Base-by-base conservation (phyloP, 2,888 invertebrate genomes). In the Muschampia plurimacula region DNA sequence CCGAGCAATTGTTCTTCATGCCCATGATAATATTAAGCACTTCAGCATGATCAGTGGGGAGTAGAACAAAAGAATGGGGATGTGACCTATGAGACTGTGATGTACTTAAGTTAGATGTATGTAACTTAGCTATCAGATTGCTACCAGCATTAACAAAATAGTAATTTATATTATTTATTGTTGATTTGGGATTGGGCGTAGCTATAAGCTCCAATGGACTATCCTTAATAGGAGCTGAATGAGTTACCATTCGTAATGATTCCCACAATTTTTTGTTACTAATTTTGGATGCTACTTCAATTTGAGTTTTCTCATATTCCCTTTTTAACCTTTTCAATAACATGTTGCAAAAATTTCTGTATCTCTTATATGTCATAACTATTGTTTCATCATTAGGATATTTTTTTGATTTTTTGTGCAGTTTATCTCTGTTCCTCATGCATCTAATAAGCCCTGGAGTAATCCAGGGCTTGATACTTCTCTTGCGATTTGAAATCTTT, bases 191-290 rank as follows among this genome's bases (percentile, higher is more conserved):
- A 22, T 44, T n/a, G 1, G 7, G 62, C 12, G 49, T 22, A 41
- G 49, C 9, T 1, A 69, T 59, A 6, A 73, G 60, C 13, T 57
- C 69, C 13, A 36, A 36, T 13, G 73, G 57, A 0, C 13, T n/a
- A 2, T n/a, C 6, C 44, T 57, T 71, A 0, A 4, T 1, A 70
- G 67, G 74, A 2, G 63, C 39, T 13, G 67, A 49, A 8, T 74
- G 15, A 7, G 76, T 69, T 2, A 75, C 75, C n/a, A 22, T 13
- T 65, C 69, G 75, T 9, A 77, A 67, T 8, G 73, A 59, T 10
- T 74, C 62, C 77, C 78, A 78, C 0, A 75, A 28, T 9, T 74
- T 75, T 74, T 77, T 80, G 2, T 72, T 63, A 22, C 75, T 71
- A 39, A 32, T 76, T 65, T 13, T 57, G 60, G 52, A 32, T 32